These are phyloP conservation scores for Agrochola macilenta DNA, from an alignment of 2,888 invertebrate genomes.

Conservation along the genomic window DNA sequence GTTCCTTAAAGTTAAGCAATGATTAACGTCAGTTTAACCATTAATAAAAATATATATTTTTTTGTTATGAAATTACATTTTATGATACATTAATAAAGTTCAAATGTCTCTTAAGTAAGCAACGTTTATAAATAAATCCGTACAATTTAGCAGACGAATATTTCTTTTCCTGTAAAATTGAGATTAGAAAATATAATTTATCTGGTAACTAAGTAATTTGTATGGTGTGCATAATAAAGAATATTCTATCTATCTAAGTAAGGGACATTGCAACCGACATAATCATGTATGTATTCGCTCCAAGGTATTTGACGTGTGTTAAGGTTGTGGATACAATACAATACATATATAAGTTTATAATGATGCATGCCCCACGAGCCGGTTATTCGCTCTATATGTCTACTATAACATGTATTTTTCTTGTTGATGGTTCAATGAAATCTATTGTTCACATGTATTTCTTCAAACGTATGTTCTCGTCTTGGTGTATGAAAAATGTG, in stretches of 20 bases:
- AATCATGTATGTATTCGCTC: neutral
- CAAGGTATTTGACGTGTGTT: slow-evolving; percentile 21
- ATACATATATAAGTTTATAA: neutral
- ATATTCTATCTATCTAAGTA: no score
- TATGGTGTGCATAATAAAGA: no score
- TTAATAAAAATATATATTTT: no score
- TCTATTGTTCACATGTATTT: neutral
- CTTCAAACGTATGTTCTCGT: neutral
- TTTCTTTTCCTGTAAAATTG: neutral
- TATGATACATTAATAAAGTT: no score
- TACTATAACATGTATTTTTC: neutral
- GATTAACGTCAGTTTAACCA: no score
- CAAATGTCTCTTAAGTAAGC: no score
- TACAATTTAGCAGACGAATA: neutral
- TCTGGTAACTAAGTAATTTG: neutral
- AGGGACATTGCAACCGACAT: slow-evolving; percentile 5
- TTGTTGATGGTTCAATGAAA: slow-evolving; percentile 56
- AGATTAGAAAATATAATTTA: no score
- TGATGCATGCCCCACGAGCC: neutral
- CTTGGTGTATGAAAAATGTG: neutral
- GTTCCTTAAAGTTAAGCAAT: no score
- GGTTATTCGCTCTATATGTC: neutral
- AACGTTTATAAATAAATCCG: no score
- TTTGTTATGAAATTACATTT: no score
- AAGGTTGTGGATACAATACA: neutral